phyloP scores from a whole-genome alignment of 1,140 invertebrate genomes.

The Zophobas atratus region DNA sequence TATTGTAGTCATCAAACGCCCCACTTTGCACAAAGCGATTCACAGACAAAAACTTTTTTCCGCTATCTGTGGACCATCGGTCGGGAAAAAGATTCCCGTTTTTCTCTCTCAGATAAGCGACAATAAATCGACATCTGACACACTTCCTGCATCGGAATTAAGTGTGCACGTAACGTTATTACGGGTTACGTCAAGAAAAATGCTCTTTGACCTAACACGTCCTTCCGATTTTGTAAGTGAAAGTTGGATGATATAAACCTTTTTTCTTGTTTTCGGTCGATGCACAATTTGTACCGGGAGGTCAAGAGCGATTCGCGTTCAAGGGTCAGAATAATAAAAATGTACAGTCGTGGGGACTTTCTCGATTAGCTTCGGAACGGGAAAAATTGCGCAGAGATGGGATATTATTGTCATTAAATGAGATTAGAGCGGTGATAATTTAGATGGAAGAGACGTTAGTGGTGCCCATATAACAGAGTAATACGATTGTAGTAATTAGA shows the following conservation, averaged over 20 bases:
- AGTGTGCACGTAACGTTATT: background rate
- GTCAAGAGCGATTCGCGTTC: background rate
- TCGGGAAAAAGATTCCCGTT: background rate
- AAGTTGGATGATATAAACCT: background rate
- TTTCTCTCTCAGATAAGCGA: background rate
- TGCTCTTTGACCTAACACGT: slow-evolving; percentile 2
- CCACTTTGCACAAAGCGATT: background rate
- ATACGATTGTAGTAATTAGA: background rate
- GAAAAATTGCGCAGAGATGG: background rate
- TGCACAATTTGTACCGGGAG: background rate
- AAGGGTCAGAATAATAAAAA: background rate
- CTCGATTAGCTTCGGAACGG: background rate
- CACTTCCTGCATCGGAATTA: background rate
- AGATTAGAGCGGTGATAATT: background rate
- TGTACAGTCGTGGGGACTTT: background rate
- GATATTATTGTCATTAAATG: background rate
- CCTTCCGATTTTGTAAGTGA: slow-evolving; percentile 1
- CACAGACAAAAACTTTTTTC: background rate
- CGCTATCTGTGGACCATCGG: background rate
- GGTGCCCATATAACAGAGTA: background rate
- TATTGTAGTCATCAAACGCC: too few species aligned
- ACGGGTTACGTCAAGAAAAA: slow-evolving; percentile 2
- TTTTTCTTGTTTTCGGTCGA: background rate
- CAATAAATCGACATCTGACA: background rate
- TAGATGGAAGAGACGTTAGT: background rate